A percentile compares a stretch with the other conserved stretches of the same genome.
These are phyloP conservation scores for Lutraria lutraria DNA, from an alignment of 2,888 invertebrate species.

Conservation along the genomic window DNA sequence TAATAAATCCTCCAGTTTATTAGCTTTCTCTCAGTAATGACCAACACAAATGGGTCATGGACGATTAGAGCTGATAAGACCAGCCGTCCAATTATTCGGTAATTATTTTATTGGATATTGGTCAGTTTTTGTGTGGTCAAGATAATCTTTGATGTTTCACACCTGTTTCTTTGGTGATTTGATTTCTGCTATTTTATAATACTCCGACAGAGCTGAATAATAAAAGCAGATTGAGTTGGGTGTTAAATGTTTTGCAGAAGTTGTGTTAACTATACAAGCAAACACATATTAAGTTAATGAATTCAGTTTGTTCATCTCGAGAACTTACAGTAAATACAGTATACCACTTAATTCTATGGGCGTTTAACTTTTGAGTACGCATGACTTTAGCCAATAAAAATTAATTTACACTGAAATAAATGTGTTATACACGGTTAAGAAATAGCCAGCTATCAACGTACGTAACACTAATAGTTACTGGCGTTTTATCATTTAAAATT, in stretches of 20 bases:
- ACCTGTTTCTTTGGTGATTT: constrained; percentile 41
- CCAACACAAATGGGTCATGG: constrained; percentile 44
- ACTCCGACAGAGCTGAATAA: neutral
- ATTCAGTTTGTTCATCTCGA: neutral
- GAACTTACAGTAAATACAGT: too few species aligned
- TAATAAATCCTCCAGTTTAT: constrained; percentile 34
- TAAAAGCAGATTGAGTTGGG: neutral
- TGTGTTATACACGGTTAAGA: too few species aligned
- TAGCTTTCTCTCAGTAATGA: constrained; percentile 33
- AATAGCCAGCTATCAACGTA: too few species aligned
- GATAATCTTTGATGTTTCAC: constrained; percentile 52
- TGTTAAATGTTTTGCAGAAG: neutral
- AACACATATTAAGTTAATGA: neutral
- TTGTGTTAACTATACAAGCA: neutral
- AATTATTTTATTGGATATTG: constrained; percentile 64
- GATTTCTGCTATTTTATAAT: neutral
- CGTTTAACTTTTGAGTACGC: neutral
- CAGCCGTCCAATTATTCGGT: constrained; percentile 51
- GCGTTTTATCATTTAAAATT: too few species aligned
- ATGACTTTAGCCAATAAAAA: too few species aligned
- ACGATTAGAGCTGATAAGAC: constrained; percentile 52
- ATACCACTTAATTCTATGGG: neutral
- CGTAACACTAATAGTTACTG: too few species aligned
- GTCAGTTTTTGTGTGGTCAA: constrained; percentile 53
- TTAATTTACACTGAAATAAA: too few species aligned